Percentiles rank a stretch among this genome's conserved stretches.
phyloP scores from a whole-genome alignment of 2,797 vertebrate genomes.

The Sebastiscus albofasciatus region DNA sequence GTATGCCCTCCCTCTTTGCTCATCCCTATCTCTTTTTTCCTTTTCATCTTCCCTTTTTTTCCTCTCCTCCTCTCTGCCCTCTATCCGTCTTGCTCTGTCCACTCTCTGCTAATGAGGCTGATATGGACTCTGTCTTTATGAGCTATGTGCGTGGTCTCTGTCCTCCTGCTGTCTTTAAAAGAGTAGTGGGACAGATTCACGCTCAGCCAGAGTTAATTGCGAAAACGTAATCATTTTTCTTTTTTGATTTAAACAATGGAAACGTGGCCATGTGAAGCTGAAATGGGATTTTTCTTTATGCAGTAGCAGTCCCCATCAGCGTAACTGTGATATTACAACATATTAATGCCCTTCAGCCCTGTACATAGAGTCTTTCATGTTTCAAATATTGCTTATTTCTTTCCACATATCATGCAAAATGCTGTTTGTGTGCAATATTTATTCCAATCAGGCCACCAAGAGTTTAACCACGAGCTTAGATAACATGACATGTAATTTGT shows the following conservation, averaged over 20 bases:
- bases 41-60: neutral
- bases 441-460: neutral
- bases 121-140: neutral
- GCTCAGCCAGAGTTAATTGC: neutral
- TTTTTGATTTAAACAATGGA: constrained; percentile 12
- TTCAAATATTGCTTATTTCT: neutral
- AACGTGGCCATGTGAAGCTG: neutral
- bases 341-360: neutral
- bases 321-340: constrained; percentile 1
- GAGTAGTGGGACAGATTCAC: constrained; percentile 7
- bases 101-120: constrained; percentile 42
- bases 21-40: neutral
- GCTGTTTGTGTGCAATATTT: neutral
- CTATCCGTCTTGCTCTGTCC: constrained; percentile 8
- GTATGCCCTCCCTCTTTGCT: neutral
- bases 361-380: neutral
- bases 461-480: constrained; percentile 19
- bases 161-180: neutral
- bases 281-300: neutral
- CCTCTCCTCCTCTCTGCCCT: neutral
- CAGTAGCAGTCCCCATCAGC: neutral
- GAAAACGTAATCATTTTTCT: neutral
- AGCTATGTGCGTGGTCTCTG: neutral
- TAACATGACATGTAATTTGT: constrained; percentile 34
- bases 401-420: neutral